Base-by-base conservation (phyloP, 2,113 vertebrate genomes). In the Callithrix jacchus region DNA sequence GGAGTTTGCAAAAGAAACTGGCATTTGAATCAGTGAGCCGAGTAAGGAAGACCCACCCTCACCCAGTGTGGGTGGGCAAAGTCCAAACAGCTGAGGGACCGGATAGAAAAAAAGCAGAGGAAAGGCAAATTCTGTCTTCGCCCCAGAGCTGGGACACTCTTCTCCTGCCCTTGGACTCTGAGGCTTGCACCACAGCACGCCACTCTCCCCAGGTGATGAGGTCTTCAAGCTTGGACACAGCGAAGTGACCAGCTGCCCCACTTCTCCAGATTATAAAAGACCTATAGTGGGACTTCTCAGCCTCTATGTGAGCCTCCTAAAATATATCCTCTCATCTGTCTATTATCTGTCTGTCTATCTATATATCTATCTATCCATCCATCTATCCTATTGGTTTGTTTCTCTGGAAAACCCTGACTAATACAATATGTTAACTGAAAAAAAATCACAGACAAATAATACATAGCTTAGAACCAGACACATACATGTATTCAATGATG, bases 401-500 rank as follows among this genome's bases (percentile, higher is more conserved):
- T 52, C 42, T 79, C 87, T 90, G 35, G 45, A 90, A 35, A 66
- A 79, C 11, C n/a, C 25, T 49, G 61, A n/a, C 2, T 13, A 49
- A 79, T 32, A 40, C 7, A 58, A 21, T 18, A 73, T 40, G 47
- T 70, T 70, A 68, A 16, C 23, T 30, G 3, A 17, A 35, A 86
- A 91, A 87, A 87, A 61, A 64, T 20, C 23, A 47, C 6, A 0
- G 45, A 68, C 2, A 42, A 6, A 20, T 3, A 35, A 20, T 20
- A 7, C 2, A 13, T 8, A 4, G 3, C 82, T 79, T n/a, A 76
- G 47, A 81, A 58, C 17, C 40, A 86, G 84, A 86, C 21, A 2
- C 14, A 5, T 1, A 6, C 20, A 4, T 13, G 4, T 32, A 25
- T 18, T 49, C 21, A 23, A 11, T 6, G 11, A 13, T 32, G 47